Base-by-base conservation (phyloP, 2,113 vertebrate species). In the Tursiops truncatus region DNA sequence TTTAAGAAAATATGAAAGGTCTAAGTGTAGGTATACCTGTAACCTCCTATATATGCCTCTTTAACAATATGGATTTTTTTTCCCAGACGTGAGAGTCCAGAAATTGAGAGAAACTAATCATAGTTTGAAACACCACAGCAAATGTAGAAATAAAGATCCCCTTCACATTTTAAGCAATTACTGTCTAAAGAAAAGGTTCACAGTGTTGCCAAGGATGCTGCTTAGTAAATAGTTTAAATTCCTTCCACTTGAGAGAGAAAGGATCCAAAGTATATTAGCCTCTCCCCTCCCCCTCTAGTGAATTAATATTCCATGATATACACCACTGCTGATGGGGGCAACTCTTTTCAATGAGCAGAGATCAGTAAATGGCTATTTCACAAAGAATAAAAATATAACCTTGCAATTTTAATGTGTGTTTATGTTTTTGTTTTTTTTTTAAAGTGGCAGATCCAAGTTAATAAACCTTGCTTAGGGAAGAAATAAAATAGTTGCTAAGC, bases 331-430 rank as follows among this genome's bases (percentile, higher is more conserved):
- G 83, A 90, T 89, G 70, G 70, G 68, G 80, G 90, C 38, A 82
- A 74, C 94, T 94, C 92, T 95, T 94, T 92, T 95, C 96, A 86
- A 77, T 63, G 77, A 97, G 47, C n/a, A 90, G 71, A 79, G 94
- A 94, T 79, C 97, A 97, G 95, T 83, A 98, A 98, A 98, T 85
- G 41, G 56, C 80, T 97, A 96, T 96, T 98, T 97, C 89, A 84
- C 76, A 95, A 96, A 98, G 41, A 97, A 89, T 97, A 98, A 98
- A 96, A 98, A 96, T 95, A 96, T 77, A 97, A 68, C 92, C 94
- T 96, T 98, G 79, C 98, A 94, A 97, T 98, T 98, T 97, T 98
- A 98, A 98, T 98, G 41, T 94, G 96, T 98, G 97, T 98, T 98
- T 98, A 96, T 97, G 89, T 97, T 96, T 53, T 79, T 56, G 96